Percentiles rank a stretch among this genome's conserved stretches.
These are phyloP conservation scores for Hippocampus kuda DNA, from an alignment of 2,797 vertebrate genomes.

Conservation along the genomic window DNA sequence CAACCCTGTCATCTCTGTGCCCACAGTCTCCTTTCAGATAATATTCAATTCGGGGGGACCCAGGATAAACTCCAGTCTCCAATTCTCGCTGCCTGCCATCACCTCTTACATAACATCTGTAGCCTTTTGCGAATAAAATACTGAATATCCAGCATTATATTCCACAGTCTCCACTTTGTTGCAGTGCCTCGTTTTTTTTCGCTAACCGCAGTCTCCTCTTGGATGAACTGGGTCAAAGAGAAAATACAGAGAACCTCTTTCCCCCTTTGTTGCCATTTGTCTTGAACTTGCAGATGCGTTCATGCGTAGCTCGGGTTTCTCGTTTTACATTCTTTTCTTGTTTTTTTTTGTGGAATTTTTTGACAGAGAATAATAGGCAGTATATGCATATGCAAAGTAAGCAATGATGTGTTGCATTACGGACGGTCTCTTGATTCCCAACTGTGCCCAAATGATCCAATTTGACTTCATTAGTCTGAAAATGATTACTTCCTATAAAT, in stretches of 20 bases:
- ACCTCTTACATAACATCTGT: not conserved
- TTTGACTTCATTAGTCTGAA: not conserved
- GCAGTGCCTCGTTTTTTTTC: no score
- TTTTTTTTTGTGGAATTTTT: not conserved
- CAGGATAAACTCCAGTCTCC: no score
- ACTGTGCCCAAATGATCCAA: not conserved
- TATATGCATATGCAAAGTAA: slow-evolving; percentile 32
- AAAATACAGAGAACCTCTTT: not conserved
- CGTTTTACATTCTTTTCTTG: not conserved
- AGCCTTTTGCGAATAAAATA: not conserved
- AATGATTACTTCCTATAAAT: not conserved
- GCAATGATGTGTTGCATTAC: slow-evolving; percentile 11
- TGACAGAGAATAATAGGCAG: slow-evolving; percentile 15
- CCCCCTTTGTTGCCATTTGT: not conserved
- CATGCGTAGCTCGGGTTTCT: not conserved
- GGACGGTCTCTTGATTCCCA: not conserved
- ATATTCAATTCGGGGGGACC: not conserved
- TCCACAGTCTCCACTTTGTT: not conserved
- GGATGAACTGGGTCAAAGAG: not conserved
- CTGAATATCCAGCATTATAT: not conserved
- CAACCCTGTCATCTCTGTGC: no score
- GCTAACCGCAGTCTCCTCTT: not conserved
- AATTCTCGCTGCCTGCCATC: not conserved
- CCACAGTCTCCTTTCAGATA: not conserved
- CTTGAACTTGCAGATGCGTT: not conserved